phyloP scores from a whole-genome alignment of 2,888 invertebrate species.

The Hoplodrina ambigua region DNA sequence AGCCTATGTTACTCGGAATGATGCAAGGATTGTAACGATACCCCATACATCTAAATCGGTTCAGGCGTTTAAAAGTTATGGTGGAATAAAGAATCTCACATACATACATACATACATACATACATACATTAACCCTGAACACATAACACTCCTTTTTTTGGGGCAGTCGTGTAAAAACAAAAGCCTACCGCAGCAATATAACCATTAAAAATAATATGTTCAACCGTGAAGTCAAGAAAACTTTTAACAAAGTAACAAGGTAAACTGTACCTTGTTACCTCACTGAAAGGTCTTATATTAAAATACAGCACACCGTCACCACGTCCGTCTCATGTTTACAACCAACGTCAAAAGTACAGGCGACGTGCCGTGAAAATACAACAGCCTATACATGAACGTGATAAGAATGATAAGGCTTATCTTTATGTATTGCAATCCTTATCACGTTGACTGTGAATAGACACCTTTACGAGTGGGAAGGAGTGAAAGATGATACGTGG shows the following conservation, averaged over 20 bases:
- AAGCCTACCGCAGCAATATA: neutral
- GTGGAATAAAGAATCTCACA: no score
- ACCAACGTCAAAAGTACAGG: constrained; percentile 33
- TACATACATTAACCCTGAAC: no score
- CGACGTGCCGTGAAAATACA: constrained; percentile 47
- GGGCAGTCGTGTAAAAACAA: no score
- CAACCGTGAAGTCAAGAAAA: neutral
- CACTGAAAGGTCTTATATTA: neutral
- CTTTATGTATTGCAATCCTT: constrained; percentile 34
- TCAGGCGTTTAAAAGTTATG: no score
- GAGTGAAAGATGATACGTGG: neutral
- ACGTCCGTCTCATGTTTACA: constrained; percentile 43
- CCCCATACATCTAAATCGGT: no score
- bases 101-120: no score
- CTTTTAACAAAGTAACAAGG: neutral
- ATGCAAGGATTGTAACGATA: no score
- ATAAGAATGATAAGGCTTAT: constrained; percentile 14
- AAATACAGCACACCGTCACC: neutral
- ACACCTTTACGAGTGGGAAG: constrained; percentile 18
- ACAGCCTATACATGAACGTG: constrained; percentile 36
- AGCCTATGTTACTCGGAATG: no score
- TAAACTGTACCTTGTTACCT: neutral
- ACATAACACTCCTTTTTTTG: no score
- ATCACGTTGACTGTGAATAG: constrained; percentile 42
- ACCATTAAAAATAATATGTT: constrained; percentile 18